These are phyloP conservation scores for Spicauda simplicius DNA, from an alignment of 2,888 invertebrate genomes.

Conservation along the genomic window DNA sequence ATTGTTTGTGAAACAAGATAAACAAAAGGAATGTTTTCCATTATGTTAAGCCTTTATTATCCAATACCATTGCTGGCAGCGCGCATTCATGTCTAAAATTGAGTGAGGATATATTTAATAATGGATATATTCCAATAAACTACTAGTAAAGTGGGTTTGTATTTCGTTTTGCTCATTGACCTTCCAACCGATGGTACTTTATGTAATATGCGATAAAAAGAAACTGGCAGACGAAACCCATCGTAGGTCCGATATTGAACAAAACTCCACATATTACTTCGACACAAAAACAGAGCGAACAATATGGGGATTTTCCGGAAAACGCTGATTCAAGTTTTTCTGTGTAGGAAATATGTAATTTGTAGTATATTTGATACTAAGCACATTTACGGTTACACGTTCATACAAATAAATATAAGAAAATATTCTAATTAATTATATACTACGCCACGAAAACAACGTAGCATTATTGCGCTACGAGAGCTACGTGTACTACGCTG, in stretches of 20 bases:
- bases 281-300: not conserved
- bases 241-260: slow-evolving; percentile 16
- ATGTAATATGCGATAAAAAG: not conserved
- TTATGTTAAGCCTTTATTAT: no score
- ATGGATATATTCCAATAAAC: not conserved
- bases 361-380: not conserved
- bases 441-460: not conserved
- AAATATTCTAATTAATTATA: not conserved
- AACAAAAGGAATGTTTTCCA: no score
- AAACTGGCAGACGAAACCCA: not conserved
- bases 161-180: not conserved
- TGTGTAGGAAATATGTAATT: not conserved
- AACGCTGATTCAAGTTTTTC: not conserved
- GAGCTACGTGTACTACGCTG: not conserved
- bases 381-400: not conserved
- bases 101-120: not conserved
- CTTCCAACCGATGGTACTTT: not conserved
- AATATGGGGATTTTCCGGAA: not conserved
- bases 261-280: not conserved
- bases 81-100: not conserved
- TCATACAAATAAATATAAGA: not conserved
- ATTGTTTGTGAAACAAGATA: no score
- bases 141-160: not conserved
- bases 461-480: not conserved
- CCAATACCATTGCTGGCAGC: no score